Evolutionary conservation across 2,888 invertebrate species (phyloP).

Genomic region (Neria commutata): DNA sequence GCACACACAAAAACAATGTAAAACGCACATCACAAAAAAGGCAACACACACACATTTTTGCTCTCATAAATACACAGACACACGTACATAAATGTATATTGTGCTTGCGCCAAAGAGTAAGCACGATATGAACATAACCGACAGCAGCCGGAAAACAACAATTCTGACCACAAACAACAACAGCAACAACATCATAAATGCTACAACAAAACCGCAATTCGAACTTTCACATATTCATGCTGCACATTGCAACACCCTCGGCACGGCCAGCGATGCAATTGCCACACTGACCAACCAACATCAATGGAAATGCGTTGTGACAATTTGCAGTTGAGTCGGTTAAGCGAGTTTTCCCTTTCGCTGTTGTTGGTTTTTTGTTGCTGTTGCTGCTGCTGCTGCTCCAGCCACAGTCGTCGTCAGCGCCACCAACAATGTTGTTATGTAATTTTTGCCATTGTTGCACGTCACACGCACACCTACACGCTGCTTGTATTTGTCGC

Average conservation of each 20-base stretch:
- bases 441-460: too few relatives aligned
- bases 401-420: too few relatives aligned
- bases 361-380: conserved; percentile 31
- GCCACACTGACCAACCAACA: background rate
- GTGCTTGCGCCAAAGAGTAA: too few relatives aligned
- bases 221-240: too few relatives aligned
- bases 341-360: too few relatives aligned
- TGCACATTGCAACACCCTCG: too few relatives aligned
- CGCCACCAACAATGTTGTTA: too few relatives aligned
- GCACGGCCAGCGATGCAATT: background rate
- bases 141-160: conserved; percentile 14
- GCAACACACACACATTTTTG: conserved; percentile 28
- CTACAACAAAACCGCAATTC: background rate
- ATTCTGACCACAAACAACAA: conserved; percentile 26
- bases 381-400: conserved; percentile 15
- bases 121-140: conserved; percentile 10
- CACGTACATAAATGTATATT: too few relatives aligned
- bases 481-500: too few relatives aligned
- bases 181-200: conserved; percentile 7
- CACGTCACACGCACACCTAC: too few relatives aligned
- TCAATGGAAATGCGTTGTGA: background rate
- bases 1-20: conserved; percentile 42
- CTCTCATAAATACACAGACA: too few relatives aligned
- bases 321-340: conserved; percentile 6
- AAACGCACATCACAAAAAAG: conserved; percentile 41